A percentile compares a stretch with the other conserved stretches of the same genome.
phyloP scores from a whole-genome alignment of 2,888 invertebrate genomes.

The Phymatocera aterrima region DNA sequence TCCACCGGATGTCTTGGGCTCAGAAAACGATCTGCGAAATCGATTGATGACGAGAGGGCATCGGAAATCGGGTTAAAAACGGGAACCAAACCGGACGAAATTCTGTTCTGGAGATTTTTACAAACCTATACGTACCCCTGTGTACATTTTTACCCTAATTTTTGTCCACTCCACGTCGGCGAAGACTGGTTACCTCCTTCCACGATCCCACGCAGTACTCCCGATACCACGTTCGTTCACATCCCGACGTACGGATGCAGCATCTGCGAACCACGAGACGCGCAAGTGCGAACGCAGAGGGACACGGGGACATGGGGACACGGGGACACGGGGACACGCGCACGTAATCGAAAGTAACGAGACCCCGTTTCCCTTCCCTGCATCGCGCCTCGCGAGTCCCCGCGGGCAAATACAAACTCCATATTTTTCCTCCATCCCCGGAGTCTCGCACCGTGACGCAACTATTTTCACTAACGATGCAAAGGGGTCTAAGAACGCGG shows the following conservation, averaged over 20 bases:
- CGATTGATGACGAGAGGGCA: no score
- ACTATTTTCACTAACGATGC: neutral
- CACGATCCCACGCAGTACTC: neutral
- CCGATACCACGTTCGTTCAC: neutral
- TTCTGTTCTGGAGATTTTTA: neutral
- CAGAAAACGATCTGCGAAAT: no score
- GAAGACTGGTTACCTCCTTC: slow-evolving; percentile 11
- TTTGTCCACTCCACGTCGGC: neutral
- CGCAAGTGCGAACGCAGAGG: no score
- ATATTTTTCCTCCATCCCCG: neutral
- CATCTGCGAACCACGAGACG: neutral
- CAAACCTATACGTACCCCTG: no score
- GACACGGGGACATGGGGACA: neutral
- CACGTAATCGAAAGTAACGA: neutral
- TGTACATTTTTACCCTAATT: neutral
- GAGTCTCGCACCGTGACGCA: neutral
- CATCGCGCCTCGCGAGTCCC: neutral
- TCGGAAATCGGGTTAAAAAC: no score
- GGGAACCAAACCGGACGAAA: no score
- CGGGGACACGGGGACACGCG: no score
- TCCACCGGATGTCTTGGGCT: no score
- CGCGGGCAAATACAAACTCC: neutral
- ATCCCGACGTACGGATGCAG: neutral
- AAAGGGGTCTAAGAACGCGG: neutral
- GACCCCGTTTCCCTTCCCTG: slow-evolving; percentile 1